Conservation (phyloP, 2,113 vertebrate species). For the Eclectus roratus region DNA sequence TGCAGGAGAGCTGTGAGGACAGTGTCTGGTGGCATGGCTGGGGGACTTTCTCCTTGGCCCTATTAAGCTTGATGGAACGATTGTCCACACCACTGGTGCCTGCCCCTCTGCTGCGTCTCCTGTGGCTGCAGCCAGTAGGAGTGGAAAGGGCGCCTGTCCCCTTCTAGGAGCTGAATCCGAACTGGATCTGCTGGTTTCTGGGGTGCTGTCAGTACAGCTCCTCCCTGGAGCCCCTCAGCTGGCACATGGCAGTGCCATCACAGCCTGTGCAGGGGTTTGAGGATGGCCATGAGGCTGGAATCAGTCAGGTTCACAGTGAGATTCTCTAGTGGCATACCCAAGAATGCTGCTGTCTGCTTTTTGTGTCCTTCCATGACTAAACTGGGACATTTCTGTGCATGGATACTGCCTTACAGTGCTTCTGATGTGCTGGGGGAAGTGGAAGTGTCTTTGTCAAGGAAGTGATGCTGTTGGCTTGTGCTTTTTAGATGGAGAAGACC, state of each 20-base stretch:
- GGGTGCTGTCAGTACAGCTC: background rate
- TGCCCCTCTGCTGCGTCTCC: background rate
- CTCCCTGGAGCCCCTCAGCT: background rate
- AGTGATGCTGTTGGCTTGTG: background rate
- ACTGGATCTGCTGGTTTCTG: background rate
- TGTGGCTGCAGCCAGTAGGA: background rate
- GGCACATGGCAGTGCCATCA: accelerated
- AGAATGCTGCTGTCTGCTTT: background rate
- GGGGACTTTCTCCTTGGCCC: conserved; percentile 45
- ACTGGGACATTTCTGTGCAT: accelerated
- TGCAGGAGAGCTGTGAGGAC: background rate
- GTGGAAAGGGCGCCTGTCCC: accelerated
- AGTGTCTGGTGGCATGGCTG: background rate
- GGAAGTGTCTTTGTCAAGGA: background rate
- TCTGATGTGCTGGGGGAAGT: background rate
- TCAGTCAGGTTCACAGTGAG: background rate
- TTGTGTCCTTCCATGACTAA: background rate
- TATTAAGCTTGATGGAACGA: background rate
- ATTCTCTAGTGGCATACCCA: background rate
- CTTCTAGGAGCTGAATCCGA: background rate
- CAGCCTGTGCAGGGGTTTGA: background rate
- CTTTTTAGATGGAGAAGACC: background rate
- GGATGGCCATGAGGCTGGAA: background rate
- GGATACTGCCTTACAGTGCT: background rate
- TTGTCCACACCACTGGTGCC: background rate